Evolutionary conservation across 2,797 vertebrate species (phyloP), one percentile per base, ranked within the genome.

Genomic region (Notolabrus celidotus): DNA sequence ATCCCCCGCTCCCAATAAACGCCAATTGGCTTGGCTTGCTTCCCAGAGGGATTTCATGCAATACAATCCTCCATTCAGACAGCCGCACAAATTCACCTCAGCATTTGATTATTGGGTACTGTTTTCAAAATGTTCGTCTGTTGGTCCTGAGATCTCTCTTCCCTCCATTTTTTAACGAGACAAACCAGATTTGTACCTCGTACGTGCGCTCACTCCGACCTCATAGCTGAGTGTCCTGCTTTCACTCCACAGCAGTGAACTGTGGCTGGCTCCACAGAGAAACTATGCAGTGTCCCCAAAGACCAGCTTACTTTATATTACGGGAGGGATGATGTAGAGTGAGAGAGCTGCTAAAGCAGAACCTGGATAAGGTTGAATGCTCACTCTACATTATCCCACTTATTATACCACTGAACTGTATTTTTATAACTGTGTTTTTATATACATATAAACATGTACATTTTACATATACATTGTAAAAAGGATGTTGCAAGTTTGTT

Each of bases 1-100:
- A 49, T 49, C 42, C 60, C 34, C 23, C 20, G n/a, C 33, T 39
- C 19, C 53, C 39, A 64, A 38, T 38, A 62, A 77, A 68, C 63
- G 68, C 56, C 76, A 66, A 64, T 71, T 57, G 68, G 20, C 65
- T 54, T 64, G 65, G 68, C 60, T 63, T 43, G 34, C 43, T 53
- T 68, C 65, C 61, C 47, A 14, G 60, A 65, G 47, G 53, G 53
- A 76, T 70, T 59, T 73, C 49, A 54, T 25, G 42, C 34, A 63
- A 61, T 51, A 57, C 50, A 58, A 63, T 49, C 57, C 58, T 59
- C 42, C 33, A 57, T 53, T 73, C 69, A 66, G 57, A 54, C 49
- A 64, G 65, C 69, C 56, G 54, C 23, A 4, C 45, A 52, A 59
- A 80, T 71, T 39, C 50, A 77, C 73, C 57, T 57, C 41, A 39